Conservation (phyloP, 2,797 vertebrate genomes). For the Australoheros facetus region DNA sequence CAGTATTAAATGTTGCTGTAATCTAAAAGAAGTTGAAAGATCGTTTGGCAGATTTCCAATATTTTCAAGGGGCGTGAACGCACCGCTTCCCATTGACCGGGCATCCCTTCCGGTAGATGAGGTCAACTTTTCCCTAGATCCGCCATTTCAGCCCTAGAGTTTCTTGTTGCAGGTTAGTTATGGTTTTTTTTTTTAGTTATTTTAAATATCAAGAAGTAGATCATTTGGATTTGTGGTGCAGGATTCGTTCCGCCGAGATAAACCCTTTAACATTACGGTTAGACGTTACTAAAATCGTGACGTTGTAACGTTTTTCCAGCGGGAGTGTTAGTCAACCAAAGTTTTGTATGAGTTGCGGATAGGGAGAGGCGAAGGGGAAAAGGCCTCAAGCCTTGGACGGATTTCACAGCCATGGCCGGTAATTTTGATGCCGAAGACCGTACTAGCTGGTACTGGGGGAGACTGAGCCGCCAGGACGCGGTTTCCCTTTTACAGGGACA, state of each 20-base stretch:
- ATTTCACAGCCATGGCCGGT: constrained; percentile 85
- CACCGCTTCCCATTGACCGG: constrained; percentile 59
- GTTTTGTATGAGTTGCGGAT: constrained; percentile 79
- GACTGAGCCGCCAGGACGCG: constrained; percentile 87
- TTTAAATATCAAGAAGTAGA: neutral
- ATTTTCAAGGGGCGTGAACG: constrained; percentile 26
- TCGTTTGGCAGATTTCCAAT: neutral
- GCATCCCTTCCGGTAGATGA: constrained; percentile 80
- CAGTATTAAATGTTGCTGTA: neutral
- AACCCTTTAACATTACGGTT: neutral
- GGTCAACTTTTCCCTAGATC: constrained; percentile 78
- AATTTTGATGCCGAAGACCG: constrained; percentile 92
- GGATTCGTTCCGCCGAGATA: neutral
- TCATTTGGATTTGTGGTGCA: no score
- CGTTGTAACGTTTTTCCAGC: constrained; percentile 1
- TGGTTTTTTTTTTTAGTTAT: neutral
- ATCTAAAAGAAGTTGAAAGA: neutral
- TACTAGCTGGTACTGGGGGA: constrained; percentile 91
- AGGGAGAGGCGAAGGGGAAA: constrained; percentile 67
- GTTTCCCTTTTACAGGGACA: constrained; percentile 88
- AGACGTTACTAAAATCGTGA: constrained; percentile 6
- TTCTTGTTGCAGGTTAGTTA: constrained; percentile 69
- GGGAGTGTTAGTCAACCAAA: constrained; percentile 56
- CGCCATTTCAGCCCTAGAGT: constrained; percentile 80
- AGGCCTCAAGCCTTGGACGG: constrained; percentile 72